Base-by-base conservation (phyloP, 2,113 vertebrate species). In the Loxodonta africana region DNA sequence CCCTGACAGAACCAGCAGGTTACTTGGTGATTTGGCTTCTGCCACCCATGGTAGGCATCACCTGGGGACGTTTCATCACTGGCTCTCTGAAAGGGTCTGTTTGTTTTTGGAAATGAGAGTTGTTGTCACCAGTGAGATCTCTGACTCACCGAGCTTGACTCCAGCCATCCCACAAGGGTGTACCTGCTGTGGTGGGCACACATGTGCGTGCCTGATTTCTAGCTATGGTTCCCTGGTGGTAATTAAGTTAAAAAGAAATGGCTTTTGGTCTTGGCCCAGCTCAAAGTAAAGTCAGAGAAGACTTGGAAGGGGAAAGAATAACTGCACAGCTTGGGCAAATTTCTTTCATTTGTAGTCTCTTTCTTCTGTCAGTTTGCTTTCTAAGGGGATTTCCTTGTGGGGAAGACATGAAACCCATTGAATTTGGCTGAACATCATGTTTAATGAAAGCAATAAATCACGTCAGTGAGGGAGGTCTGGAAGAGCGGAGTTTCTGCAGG, bases 241-340 rank as follows among this genome's bases (percentile, higher is more conserved):
- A 78, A 95, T 93, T 96, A 93, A 89, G 57, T 74, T 95, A 87
- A 96, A 92, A 95, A 98, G 83, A 94, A 95, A 96, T 83, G 90
- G 90, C 90, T 78, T 33, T 91, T 88, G 90, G 95, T 93, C 90
- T 97, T 90, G 95, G 95, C 95, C 65, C 90, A 85, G 90, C 67
- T 93, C 87, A 92, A 83, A 84, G 60, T 85, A 82, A 95, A 96
- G 87, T 82, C 69, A 67, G 71, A 90, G 51, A 91, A 95, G 90
- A 37, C 92, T 71, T 88, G 44, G 81, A 77, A 90, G 57, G 89
- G 76, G 60, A 87, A 95, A 85, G 80, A 93, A 48, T 95, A 83
- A 80, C 51, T 71, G 69, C 41, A 46, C 20, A 63, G 46, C 65
- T 88, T 41, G 94, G 67, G 78, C 15, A 1, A 96, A 91, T 71